phyloP scores from a whole-genome alignment of 2,888 invertebrate genomes.

The Biston betularia region DNA sequence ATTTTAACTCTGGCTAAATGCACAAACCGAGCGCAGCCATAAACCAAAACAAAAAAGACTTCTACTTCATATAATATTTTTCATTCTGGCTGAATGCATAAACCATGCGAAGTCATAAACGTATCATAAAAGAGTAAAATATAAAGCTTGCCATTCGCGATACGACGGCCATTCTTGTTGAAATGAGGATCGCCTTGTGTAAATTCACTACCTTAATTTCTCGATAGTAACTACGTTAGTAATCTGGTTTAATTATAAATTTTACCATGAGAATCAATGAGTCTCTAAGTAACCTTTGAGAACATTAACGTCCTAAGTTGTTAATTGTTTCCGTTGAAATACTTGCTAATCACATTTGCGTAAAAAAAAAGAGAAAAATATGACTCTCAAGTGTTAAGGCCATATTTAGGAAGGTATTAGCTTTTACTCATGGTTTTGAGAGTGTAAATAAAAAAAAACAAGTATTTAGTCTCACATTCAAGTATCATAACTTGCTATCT shows the following conservation, averaged over 20 bases:
- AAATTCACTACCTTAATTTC: not conserved
- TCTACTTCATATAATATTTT: conserved; percentile 10
- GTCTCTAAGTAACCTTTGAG: conserved; percentile 13
- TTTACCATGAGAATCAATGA: not conserved
- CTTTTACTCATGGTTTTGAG: no score
- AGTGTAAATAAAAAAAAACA: no score
- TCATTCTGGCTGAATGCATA: conserved; percentile 17
- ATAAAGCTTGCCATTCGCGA: conserved; percentile 7
- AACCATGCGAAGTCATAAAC: conserved; percentile 12
- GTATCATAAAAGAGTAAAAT: conserved; percentile 1
- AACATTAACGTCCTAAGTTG: conserved; percentile 14
- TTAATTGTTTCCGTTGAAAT: conserved; percentile 15
- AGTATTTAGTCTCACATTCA: no score
- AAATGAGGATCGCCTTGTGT: not conserved
- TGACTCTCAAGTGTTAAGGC: not conserved
- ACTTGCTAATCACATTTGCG: conserved; percentile 1
- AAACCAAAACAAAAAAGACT: conserved; percentile 7
- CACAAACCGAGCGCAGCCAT: conserved; percentile 1
- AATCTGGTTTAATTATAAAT: conserved; percentile 1
- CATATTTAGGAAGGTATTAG: no score
- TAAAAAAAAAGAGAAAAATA: no score
- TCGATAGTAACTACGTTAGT: not conserved
- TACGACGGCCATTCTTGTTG: not conserved
- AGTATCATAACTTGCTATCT: no score
- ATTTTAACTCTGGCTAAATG: not conserved